Percentiles rank a stretch among this genome's conserved stretches.
Evolutionary conservation across 2,797 vertebrate genomes (phyloP).

Genomic region (Rallus crepitans): DNA sequence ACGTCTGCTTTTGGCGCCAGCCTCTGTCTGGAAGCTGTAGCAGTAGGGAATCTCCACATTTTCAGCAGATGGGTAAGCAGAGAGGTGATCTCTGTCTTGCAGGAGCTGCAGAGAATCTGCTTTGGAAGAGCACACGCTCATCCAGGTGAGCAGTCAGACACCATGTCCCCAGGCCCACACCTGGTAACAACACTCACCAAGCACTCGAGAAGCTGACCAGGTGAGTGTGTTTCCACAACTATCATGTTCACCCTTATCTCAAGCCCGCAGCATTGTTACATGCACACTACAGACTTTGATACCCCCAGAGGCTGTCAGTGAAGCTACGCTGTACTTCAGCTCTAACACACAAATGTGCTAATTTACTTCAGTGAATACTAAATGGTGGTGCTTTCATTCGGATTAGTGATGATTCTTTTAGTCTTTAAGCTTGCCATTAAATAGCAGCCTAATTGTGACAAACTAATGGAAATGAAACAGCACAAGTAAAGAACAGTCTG

Average conservation of each 20-base stretch:
- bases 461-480: neutral
- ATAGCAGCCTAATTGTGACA: neutral
- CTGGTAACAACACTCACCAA: neutral
- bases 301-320: neutral
- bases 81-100: neutral
- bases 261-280: neutral
- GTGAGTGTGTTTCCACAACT: neutral
- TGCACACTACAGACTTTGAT: neutral
- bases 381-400: neutral
- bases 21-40: neutral
- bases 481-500: neutral
- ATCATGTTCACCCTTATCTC: neutral
- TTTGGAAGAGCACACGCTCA: neutral
- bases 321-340: neutral
- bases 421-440: neutral
- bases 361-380: neutral
- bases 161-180: neutral
- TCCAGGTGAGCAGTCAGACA: neutral
- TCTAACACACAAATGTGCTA: neutral
- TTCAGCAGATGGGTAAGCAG: neutral
- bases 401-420: neutral
- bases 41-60: neutral
- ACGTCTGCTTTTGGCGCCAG: accelerated
- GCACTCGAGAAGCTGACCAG: neutral
- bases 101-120: neutral